Conservation (phyloP, 2,888 invertebrate genomes). For the Epirrhoe tristata region DNA sequence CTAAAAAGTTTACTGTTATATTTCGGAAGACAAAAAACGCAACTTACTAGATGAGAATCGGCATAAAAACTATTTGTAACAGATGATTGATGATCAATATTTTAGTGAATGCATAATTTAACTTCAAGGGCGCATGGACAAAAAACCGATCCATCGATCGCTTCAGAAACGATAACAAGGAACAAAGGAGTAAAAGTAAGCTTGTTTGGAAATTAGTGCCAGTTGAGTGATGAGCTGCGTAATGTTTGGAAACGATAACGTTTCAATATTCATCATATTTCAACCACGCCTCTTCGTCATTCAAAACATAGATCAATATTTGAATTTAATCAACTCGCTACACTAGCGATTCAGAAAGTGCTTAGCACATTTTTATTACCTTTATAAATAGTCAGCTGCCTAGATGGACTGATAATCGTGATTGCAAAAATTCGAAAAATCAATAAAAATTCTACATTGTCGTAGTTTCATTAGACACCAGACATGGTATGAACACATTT, state of each 20-base stretch:
- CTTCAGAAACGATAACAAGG: not conserved
- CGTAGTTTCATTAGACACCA: not conserved
- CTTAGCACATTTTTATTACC: not conserved
- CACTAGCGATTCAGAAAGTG: not conserved
- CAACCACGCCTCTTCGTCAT: not conserved
- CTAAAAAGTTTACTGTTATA: slow-evolving; percentile 30
- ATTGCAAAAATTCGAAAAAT: not conserved
- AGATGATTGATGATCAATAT: not conserved
- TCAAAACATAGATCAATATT: not conserved
- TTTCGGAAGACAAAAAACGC: slow-evolving; percentile 1
- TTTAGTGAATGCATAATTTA: not conserved
- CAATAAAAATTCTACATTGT: not conserved
- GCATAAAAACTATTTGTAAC: not conserved
- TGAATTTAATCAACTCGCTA: not conserved
- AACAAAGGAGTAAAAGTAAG: not conserved
- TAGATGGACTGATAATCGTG: not conserved
- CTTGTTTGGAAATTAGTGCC: not conserved
- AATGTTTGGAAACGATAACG: not conserved
- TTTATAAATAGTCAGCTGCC: not conserved
- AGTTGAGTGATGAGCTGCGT: not conserved
- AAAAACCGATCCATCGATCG: not conserved
- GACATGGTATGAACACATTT: not conserved
- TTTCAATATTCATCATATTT: not conserved
- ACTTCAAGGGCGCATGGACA: not conserved
- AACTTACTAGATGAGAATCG: not conserved